phyloP scores from a whole-genome alignment of 1,140 invertebrate species.

The Drosophila littoralis region DNA sequence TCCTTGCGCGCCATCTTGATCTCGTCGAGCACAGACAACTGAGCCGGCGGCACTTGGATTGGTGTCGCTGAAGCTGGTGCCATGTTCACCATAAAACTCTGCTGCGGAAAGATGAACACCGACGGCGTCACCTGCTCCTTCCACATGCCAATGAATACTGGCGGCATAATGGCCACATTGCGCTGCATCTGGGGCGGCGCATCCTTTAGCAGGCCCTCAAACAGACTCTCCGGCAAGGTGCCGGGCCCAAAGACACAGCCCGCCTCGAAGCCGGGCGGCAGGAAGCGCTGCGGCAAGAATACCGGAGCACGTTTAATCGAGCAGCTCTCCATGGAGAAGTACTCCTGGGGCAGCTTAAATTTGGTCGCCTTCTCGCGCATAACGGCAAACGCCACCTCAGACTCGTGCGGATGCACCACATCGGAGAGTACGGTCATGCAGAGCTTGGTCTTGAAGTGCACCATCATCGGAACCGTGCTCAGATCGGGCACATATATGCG shows the following conservation, averaged over 20 bases:
- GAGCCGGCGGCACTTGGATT: neutral
- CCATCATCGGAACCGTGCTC: slow-evolving; percentile 1
- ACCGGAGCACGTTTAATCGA: neutral
- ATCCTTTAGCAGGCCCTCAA: neutral
- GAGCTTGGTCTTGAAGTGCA: neutral
- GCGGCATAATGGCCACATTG: slow-evolving; percentile 18
- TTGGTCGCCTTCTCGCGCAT: neutral
- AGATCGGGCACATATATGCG: slow-evolving; percentile 45
- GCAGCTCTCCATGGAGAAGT: neutral
- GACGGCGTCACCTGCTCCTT: neutral
- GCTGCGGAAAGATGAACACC: neutral
- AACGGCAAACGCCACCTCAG: neutral
- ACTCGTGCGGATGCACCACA: slow-evolving; percentile 32
- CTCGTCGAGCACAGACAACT: neutral
- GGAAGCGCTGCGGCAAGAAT: slow-evolving; percentile 26
- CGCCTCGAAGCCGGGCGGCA: slow-evolving; percentile 32
- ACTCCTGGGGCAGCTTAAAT: slow-evolving; percentile 30
- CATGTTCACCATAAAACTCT: neutral
- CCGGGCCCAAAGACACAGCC: slow-evolving; percentile 47
- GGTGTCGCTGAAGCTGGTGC: too few relatives aligned
- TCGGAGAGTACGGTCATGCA: slow-evolving; percentile 31
- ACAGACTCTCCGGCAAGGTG: slow-evolving; percentile 2
- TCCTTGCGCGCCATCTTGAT: neutral
- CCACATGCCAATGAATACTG: slow-evolving; percentile 42
- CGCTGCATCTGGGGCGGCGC: neutral